A percentile compares a stretch with the other conserved stretches of the same genome.
phyloP scores from a whole-genome alignment of 1,140 invertebrate genomes.

The Eupristina koningsbergeri region DNA sequence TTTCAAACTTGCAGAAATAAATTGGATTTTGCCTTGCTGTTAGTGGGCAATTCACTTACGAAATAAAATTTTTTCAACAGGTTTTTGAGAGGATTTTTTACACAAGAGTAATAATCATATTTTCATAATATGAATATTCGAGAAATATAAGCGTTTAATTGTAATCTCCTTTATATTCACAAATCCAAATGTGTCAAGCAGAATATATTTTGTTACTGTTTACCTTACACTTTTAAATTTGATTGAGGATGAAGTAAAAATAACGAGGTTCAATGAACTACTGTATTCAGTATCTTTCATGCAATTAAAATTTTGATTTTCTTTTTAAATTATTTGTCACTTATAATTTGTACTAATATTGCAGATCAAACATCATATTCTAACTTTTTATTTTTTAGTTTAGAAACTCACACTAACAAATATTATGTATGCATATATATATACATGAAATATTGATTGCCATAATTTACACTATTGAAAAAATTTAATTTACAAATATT shows the following conservation, averaged over 20 bases:
- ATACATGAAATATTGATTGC: too few species aligned
- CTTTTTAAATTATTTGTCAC: too few species aligned
- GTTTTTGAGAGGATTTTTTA: conserved; percentile 1
- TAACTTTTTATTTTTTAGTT: too few species aligned
- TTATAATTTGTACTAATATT: too few species aligned
- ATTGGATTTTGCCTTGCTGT: conserved; percentile 37
- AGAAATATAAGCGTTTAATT: conserved; percentile 14
- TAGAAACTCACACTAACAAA: too few species aligned
- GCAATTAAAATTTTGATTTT: too few species aligned
- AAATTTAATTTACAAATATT: too few species aligned
- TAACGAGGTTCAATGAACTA: too few species aligned
- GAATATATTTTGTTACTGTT: neutral
- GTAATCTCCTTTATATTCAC: conserved; percentile 13
- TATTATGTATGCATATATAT: too few species aligned
- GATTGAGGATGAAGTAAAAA: neutral
- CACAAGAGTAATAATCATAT: conserved; percentile 26
- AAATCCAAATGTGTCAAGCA: neutral
- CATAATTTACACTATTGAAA: too few species aligned
- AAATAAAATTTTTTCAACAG: conserved; percentile 39
- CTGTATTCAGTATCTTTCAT: too few species aligned
- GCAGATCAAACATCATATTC: too few species aligned
- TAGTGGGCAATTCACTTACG: conserved; percentile 12
- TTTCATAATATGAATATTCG: conserved; percentile 29
- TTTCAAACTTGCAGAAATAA: conserved; percentile 41
- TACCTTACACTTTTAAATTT: neutral